These are phyloP conservation scores for Ephydatia muelleri DNA, from an alignment of 37 sponge, comb jelly and placozoan species.

Conservation along the genomic window DNA sequence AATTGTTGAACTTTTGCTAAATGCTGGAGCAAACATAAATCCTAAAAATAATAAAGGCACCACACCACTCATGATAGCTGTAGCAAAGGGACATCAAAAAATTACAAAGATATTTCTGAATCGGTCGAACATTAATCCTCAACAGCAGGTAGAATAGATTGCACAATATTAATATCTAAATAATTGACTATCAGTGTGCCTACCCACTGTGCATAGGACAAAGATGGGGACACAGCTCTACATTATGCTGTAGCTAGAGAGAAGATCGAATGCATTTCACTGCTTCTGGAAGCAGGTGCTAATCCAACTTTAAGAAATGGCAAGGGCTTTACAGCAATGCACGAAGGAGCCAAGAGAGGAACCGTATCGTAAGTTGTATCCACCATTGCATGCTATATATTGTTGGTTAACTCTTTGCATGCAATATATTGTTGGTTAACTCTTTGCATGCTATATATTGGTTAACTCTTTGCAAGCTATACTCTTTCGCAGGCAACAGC, in stretches of 20 bases:
- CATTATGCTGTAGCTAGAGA: constrained; percentile 6
- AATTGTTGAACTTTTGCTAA: background rate
- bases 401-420: too few species aligned
- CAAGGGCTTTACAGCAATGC: constrained; percentile 38
- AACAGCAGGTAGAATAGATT: background rate
- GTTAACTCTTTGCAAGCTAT: too few species aligned
- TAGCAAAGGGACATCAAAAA: background rate
- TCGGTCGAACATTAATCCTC: background rate
- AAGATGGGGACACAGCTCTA: constrained; percentile 26
- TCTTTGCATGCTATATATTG: too few species aligned
- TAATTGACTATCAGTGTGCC: background rate
- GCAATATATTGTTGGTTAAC: too few species aligned
- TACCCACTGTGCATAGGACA: background rate
- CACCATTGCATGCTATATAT: too few species aligned
- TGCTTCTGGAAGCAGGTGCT: constrained; percentile 14
- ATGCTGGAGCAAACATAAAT: constrained; percentile 7
- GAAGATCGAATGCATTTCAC: background rate
- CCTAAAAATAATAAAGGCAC: background rate
- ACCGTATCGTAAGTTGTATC: constrained; percentile 17
- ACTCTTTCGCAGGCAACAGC: too few species aligned
- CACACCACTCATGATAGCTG: constrained; percentile 6
- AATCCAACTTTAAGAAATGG: constrained; percentile 10
- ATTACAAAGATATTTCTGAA: background rate
- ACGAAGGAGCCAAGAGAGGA: constrained; percentile 44
- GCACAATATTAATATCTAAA: background rate